Conservation (phyloP, 2,797 vertebrate species). For the Ibycter americanus region DNA sequence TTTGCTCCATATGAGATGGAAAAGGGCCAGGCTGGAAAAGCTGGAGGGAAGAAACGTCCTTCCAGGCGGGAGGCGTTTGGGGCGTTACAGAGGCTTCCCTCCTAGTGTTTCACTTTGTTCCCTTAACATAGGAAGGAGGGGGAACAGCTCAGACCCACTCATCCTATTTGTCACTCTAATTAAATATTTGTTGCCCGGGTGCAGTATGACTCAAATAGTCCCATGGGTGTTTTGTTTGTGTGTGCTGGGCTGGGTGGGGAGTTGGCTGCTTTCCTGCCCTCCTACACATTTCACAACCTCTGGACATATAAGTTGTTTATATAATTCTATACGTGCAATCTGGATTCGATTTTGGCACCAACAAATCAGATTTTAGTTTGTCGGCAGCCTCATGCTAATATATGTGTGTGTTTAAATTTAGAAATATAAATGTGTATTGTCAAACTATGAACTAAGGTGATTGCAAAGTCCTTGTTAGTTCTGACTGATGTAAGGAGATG, state of each 20-base stretch:
- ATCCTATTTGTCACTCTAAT: not conserved
- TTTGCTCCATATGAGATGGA: not conserved
- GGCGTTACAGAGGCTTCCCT: not conserved
- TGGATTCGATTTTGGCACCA: not conserved
- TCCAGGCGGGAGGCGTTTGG: not conserved
- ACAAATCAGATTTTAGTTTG: not conserved
- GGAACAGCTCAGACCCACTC: not conserved
- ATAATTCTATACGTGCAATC: not conserved
- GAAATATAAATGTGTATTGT: not conserved
- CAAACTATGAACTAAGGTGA: not conserved
- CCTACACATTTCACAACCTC: not conserved
- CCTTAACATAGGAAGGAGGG: not conserved
- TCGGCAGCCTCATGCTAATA: not conserved
- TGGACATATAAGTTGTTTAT: not conserved
- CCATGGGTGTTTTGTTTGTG: not conserved
- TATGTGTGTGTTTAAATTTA: not conserved
- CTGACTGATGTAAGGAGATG: not conserved
- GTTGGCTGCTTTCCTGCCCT: not conserved
- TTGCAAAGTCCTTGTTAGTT: not conserved
- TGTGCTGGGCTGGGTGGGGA: not conserved
- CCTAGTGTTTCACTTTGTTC: not conserved
- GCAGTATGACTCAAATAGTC: not conserved
- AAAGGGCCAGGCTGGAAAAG: not conserved
- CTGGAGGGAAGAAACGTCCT: not conserved
- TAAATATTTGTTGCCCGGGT: not conserved